Evolutionary conservation across 2,888 invertebrate genomes (phyloP).

Genomic region (Osedax frankpressi): DNA sequence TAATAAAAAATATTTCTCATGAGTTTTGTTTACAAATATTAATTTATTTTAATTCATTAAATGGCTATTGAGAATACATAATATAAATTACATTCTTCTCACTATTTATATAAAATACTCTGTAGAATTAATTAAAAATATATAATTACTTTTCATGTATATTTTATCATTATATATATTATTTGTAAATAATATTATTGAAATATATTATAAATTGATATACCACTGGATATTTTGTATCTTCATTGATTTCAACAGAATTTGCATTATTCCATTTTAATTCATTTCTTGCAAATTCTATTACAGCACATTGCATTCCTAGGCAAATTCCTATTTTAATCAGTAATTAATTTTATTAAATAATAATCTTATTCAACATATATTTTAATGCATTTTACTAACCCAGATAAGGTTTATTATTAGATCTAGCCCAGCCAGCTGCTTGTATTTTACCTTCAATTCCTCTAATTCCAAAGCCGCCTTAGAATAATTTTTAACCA

Average conservation of each 20-base stretch:
- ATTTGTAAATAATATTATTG: neutral
- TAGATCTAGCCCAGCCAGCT: constrained; percentile 78
- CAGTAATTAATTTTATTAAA: too few species aligned
- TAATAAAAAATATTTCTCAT: too few species aligned
- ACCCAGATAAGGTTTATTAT: constrained; percentile 81
- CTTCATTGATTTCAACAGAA: constrained; percentile 68
- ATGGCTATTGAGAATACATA: too few species aligned
- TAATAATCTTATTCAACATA: too few species aligned
- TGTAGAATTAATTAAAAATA: neutral
- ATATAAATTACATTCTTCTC: too few species aligned
- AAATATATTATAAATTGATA: constrained; percentile 18
- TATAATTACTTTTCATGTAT: too few species aligned
- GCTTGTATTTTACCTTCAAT: constrained; percentile 90
- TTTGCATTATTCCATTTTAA: constrained; percentile 65
- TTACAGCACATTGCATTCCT: constrained; percentile 90
- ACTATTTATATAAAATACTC: too few species aligned
- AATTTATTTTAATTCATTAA: too few species aligned
- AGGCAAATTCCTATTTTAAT: constrained; percentile 72
- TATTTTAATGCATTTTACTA: too few species aligned
- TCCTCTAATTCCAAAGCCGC: constrained; percentile 90
- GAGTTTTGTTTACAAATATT: too few species aligned
- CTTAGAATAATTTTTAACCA: constrained; percentile 49
- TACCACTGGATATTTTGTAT: constrained; percentile 62
- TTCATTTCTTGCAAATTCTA: constrained; percentile 81
- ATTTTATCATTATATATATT: too few species aligned